Conservation (phyloP, 2,888 invertebrate genomes). For the Lacanobia oleracea region DNA sequence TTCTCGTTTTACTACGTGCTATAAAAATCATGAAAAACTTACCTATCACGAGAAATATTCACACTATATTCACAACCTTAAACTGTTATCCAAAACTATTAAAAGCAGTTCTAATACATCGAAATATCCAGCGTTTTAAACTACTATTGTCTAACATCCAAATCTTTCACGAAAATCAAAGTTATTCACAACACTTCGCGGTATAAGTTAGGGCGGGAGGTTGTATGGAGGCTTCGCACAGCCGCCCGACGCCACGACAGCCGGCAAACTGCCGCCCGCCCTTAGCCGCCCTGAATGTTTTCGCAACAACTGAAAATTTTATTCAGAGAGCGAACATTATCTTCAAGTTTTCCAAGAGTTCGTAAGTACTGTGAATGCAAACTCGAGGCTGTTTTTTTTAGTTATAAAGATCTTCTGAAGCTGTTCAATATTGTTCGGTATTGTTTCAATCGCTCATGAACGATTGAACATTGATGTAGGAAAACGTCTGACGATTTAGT, state of each 20-base stretch:
- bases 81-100: constrained; percentile 47
- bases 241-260: constrained; percentile 77
- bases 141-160: constrained; percentile 31
- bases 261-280: constrained; percentile 83
- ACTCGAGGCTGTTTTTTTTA: constrained; percentile 38
- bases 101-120: constrained; percentile 24
- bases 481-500: constrained; percentile 4
- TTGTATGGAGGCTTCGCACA: constrained; percentile 70
- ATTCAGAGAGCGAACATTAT: constrained; percentile 73
- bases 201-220: constrained; percentile 53
- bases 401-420: constrained; percentile 11
- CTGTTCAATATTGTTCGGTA: constrained; percentile 2
- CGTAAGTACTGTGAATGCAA: constrained; percentile 52
- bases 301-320: constrained; percentile 78
- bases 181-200: constrained; percentile 64
- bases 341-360: constrained; percentile 65
- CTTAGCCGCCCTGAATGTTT: constrained; percentile 70
- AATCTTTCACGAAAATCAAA: constrained; percentile 48
- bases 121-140: constrained; percentile 33
- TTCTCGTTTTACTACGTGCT: not conserved
- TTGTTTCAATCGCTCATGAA: constrained; percentile 1
- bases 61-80: constrained; percentile 50
- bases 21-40: constrained; percentile 28
- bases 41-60: constrained; percentile 51
- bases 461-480: not conserved